A percentile compares a stretch with the other conserved stretches of the same genome.
Evolutionary conservation across 2,113 vertebrate species (phyloP).

Genomic region (Cepphus grylle): DNA sequence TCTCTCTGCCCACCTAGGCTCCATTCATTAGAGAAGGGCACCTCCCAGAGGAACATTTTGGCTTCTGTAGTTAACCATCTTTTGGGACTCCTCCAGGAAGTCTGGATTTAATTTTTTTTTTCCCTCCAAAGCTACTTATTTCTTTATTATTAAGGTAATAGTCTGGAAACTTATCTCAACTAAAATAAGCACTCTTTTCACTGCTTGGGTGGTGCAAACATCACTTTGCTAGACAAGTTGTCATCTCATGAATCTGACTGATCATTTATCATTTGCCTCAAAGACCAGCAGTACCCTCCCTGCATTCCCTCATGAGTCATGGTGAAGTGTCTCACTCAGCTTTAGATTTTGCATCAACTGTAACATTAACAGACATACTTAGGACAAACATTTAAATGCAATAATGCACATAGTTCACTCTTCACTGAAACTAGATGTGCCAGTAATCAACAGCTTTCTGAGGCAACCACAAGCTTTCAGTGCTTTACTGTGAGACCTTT

Average conservation of each 20-base stretch:
- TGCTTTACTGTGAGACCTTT: not conserved
- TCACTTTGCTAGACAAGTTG: not conserved
- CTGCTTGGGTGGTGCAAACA: not conserved
- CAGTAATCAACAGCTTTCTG: not conserved
- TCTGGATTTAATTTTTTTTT: not conserved
- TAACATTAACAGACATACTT: not conserved
- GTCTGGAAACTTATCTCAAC: not conserved
- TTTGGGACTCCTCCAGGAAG: not conserved
- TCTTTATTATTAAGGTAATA: not conserved
- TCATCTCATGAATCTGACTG: not conserved
- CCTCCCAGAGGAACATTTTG: not conserved
- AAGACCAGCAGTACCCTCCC: not conserved
- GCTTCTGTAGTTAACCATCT: not conserved
- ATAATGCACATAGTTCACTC: not conserved
- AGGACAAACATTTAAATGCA: not conserved
- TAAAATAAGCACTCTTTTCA: not conserved
- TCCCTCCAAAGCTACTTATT: not conserved
- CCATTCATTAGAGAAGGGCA: not conserved
- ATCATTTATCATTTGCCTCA: not conserved
- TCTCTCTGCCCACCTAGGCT: not conserved
- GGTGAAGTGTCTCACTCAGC: not conserved
- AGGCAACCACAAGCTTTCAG: not conserved
- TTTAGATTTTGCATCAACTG: not conserved
- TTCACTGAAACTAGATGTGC: not conserved
- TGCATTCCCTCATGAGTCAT: not conserved